These are phyloP conservation scores for Excalfactoria chinensis DNA, from an alignment of 2,113 vertebrate genomes.

Conservation along the genomic window DNA sequence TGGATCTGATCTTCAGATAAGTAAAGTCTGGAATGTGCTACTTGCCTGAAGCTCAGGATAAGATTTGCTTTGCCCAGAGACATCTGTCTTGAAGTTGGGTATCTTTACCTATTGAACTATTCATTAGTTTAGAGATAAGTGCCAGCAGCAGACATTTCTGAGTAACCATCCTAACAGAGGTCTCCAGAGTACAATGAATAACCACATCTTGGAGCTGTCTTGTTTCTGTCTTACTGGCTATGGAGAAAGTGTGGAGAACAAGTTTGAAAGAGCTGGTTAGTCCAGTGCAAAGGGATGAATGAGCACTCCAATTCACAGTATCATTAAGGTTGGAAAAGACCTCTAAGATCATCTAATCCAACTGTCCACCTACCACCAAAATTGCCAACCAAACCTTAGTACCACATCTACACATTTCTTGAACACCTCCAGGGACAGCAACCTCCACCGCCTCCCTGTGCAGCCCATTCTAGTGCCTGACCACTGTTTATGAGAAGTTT, in stretches of 20 bases:
- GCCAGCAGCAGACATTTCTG: neutral
- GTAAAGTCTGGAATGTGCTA: neutral
- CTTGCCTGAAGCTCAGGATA: constrained; percentile 10
- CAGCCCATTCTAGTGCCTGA: too few relatives aligned
- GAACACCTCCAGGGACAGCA: too few relatives aligned
- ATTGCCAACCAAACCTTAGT: too few relatives aligned
- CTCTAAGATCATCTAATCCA: too few relatives aligned
- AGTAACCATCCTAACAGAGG: neutral
- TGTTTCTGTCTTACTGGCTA: neutral
- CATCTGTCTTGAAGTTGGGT: neutral
- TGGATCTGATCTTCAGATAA: constrained; percentile 1
- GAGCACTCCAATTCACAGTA: neutral
- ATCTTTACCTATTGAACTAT: neutral
- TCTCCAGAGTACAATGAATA: neutral
- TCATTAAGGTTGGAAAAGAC: too few relatives aligned
- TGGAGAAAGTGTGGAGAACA: neutral
- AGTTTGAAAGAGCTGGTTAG: neutral
- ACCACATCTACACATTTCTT: too few relatives aligned
- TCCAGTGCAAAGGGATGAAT: neutral
- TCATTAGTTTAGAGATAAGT: neutral
- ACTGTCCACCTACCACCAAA: too few relatives aligned
- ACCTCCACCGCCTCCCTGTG: too few relatives aligned
- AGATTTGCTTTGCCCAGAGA: constrained; percentile 10
- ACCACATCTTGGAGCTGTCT: neutral
- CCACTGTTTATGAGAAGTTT: too few relatives aligned